phyloP scores from a whole-genome alignment of 2,888 invertebrate genomes.

The Cephus runcator region DNA sequence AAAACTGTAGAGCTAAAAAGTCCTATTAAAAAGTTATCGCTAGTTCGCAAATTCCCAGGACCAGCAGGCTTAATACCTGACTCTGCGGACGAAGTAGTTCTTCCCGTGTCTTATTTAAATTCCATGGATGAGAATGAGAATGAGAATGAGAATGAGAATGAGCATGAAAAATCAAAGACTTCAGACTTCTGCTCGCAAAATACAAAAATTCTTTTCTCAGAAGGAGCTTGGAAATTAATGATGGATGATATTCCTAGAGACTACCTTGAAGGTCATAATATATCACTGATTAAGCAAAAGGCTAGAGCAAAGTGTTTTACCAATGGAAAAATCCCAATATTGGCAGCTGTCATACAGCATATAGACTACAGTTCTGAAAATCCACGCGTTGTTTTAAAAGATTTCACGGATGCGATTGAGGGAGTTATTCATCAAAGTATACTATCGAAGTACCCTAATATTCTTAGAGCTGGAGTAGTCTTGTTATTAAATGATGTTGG shows the following conservation, averaged over 20 bases:
- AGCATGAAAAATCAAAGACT: conserved; percentile 24
- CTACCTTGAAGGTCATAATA: conserved; percentile 50
- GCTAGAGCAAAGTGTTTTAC: conserved; percentile 37
- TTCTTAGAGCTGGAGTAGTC: conserved; percentile 53
- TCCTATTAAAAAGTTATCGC: conserved; percentile 27
- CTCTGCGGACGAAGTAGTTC: conserved; percentile 23
- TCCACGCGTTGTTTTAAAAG: conserved; percentile 59
- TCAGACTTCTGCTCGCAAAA: conserved; percentile 48
- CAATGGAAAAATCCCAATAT: conserved; percentile 51
- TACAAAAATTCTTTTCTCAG: conserved; percentile 52
- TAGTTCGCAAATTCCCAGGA: conserved; percentile 66
- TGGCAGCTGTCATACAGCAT: conserved; percentile 56
- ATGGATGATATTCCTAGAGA: conserved; percentile 48
- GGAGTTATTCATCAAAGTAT: conserved; percentile 65
- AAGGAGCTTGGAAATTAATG: conserved; percentile 58
- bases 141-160: conserved; percentile 12
- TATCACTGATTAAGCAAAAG: conserved; percentile 49
- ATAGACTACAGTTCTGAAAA: conserved; percentile 58
- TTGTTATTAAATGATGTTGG: conserved; percentile 55
- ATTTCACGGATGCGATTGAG: conserved; percentile 62
- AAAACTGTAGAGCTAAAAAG: conserved; percentile 1
- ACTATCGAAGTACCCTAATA: conserved; percentile 55
- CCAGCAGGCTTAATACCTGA: conserved; percentile 66
- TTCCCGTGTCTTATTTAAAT: conserved; percentile 22
- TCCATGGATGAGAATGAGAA: conserved; percentile 25